Base-by-base conservation (phyloP, 2,797 vertebrate species). In the Lagothrix lagotricha region DNA sequence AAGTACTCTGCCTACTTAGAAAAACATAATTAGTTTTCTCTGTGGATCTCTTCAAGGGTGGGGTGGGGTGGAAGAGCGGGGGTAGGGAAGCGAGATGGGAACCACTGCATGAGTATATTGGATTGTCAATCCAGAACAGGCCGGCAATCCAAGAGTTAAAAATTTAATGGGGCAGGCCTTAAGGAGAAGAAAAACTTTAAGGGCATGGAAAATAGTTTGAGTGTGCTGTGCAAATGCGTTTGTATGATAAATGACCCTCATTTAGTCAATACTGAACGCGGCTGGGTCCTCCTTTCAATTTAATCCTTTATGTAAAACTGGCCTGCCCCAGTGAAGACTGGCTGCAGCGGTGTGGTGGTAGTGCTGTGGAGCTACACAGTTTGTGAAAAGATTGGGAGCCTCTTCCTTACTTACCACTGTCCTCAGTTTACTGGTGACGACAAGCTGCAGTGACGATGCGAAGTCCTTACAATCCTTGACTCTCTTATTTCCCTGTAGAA, bases 1-100 rank as follows among this genome's bases (percentile, higher is more conserved):
- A 99, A 98, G 98, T 98, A 98, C 98, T 98, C 97, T 97, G 98
- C 98, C 98, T 98, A 98, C 98, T 98, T 98, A 98, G 98, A 97
- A 98, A 98, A 98, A 96, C 97, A 97, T 98, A 99, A 99, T 99
- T 98, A 98, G 98, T 98, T 0, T 79, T 98, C 98, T 98, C 97
- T 57, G 36, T 97, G 98, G 70, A 97, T 82, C 93, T 67, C 97
- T 97, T 97, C 94, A 12, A 88, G 72, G 46, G 36, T 91, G 88
- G 84, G 89, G 88, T 67, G 46, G 20, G 36, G 48, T 94, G 67
- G 72, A 48, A 70, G 72, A 67, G 28, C 7, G 28, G 64, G 75
- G 30, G 4, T 8, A 3, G 77, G 17, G 44, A 36, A 90, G 50
- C 28, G 14, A 2, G 30, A 20, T 92, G 17, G 70, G 84, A 93